Base-by-base conservation (phyloP, 2,888 invertebrate genomes). In the Herminia tarsipennalis region DNA sequence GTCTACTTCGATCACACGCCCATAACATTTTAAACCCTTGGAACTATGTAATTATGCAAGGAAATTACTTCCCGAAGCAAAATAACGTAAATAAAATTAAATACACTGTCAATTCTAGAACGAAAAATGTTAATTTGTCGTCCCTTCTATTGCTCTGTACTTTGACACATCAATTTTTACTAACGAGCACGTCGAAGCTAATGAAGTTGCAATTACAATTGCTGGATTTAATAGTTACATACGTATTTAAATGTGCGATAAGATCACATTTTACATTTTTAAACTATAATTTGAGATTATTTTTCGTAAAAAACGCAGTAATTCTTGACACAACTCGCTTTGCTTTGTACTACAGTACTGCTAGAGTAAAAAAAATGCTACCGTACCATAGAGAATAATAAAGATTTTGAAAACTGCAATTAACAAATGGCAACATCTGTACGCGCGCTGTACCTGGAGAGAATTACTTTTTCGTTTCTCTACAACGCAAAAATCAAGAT, bases 251-350 rank as follows among this genome's bases (percentile, higher is more conserved):
- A 54, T 66, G 53, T 60, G 45, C 43, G 45, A 53, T 37, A 47
- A 67, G 41, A 40, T 39, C 64, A 58, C 66, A 71, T 66, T 77
- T 81, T 75, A 78, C 83, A 87, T 81, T 74, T 76, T 75, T 65
- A 67, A 64, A 72, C 66, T 74, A 52, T 63, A 57, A 56, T 73
- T 63, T 68, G 56, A 58, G 68, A 77, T 67, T 70, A 79, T 70
- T 74, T 77, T 62, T 58, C 54, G 65, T 75, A 81, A 75, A 85
- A 89, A 89, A 81, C 78, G 86, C 82, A 86, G 76, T 77, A 81
- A 65, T 77, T 78, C 78, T 77, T 88, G 83, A 87, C 87, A 88
- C 83, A 83, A 83, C 77, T 86, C 75, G 83, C 84, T 86, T 88
- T 88, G 87, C 88, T 89, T 88, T 89, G 83, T 86, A 88, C 77